Evolutionary conservation across 2,888 invertebrate species (phyloP), one percentile per base, ranked within the genome.

Genomic region (Lagria hirta): DNA sequence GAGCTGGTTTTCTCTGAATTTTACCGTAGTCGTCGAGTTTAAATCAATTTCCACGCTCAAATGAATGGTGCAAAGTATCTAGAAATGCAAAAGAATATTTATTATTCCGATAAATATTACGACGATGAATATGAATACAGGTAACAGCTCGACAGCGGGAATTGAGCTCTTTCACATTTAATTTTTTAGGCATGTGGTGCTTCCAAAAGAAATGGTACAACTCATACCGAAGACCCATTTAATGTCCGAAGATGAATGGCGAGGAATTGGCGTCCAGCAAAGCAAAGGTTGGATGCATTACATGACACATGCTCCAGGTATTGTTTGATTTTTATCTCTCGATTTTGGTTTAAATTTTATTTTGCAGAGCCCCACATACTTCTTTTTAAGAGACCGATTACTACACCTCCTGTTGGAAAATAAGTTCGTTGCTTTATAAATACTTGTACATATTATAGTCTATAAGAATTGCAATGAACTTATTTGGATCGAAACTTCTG

Each of bases 241-340:
- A 48, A 94, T 97, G 93, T 79, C 88, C 0, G 97, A 97, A 71
- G 75, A 81, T 28, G 96, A 97, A 73, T 97, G 97, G 97, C 80
- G 97, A 62, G 77, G 84, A 41, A 86, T 97, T 51, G 97, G 97
- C 1, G 93, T 97, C 0, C 94, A 95, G 70, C 97, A 97, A 70
- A 94, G 94, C 61, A 88, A 89, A 60, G 96, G 96, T 33, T 97
- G 97, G 97, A 81, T 92, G 7, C 96, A 97, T 73, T 97, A 96
- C 61, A 95, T 97, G 95, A 86, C 85, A 52, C 96, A 97, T 71
- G 82, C 88, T 62, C 97, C 97, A 66, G 92, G 91, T 90, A 73
- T 63, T 68, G 49, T 38, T 4, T 13, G n/a, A 12, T 18, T 20
- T 5, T 12, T 2, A 14, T 7, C 10, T 8, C 7, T 20, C n/a